These are phyloP conservation scores for Drosophila sp. DNA, from an alignment of 1,140 invertebrate genomes.

Conservation along the genomic window DNA sequence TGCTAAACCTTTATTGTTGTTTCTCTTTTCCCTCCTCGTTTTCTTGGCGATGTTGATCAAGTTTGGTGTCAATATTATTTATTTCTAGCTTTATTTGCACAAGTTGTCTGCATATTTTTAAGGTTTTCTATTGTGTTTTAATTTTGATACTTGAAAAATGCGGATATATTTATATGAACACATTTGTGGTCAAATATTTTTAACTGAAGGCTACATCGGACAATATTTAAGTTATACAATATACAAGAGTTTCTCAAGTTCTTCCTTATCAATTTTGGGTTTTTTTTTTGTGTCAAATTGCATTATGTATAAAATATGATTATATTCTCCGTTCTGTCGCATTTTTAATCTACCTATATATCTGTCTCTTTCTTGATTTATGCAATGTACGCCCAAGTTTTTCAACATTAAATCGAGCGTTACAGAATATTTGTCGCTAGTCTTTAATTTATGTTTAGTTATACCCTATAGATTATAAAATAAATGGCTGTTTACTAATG, in stretches of 20 bases:
- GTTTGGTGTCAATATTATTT: constrained; percentile 25
- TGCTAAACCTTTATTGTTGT: constrained; percentile 21
- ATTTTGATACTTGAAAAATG: constrained; percentile 21
- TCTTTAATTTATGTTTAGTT: constrained; percentile 4
- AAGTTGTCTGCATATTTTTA: constrained; percentile 37
- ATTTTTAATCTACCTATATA: neutral
- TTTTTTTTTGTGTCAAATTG: constrained; percentile 15
- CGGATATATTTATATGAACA: constrained; percentile 39
- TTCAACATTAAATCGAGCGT: constrained; percentile 62
- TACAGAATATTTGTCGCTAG: constrained; percentile 38
- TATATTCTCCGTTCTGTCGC: neutral
- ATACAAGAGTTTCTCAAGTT: constrained; percentile 31
- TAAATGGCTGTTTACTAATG: neutral
- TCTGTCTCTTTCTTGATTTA: constrained; percentile 32
- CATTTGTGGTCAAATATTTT: constrained; percentile 15
- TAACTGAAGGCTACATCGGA: constrained; percentile 25
- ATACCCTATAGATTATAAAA: constrained; percentile 16
- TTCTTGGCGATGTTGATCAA: constrained; percentile 23
- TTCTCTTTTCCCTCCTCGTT: neutral
- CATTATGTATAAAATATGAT: constrained; percentile 1
- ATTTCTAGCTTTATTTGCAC: constrained; percentile 33
- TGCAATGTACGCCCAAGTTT: constrained; percentile 40
- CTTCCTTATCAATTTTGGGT: constrained; percentile 1
- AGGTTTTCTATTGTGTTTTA: constrained; percentile 27
- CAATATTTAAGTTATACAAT: constrained; percentile 20